Base-by-base conservation (phyloP, 2,113 vertebrate species). In the Lepus europaeus region DNA sequence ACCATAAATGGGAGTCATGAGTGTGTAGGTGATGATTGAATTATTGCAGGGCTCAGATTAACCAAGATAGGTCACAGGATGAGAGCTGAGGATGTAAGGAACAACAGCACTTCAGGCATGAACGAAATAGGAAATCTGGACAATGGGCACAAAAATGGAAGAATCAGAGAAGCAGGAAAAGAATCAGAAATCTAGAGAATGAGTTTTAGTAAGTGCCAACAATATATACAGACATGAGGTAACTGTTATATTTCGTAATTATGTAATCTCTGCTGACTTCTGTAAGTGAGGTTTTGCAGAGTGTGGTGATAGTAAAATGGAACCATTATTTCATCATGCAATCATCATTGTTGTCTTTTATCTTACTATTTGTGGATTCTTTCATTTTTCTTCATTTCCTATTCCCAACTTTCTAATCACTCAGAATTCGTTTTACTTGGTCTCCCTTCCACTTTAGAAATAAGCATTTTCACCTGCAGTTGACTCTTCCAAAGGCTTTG, bases 301-400 rank as follows among this genome's bases (percentile, higher is more conserved):
- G 45, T 69, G 5, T 10, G 6, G 4, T 61, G 31, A 29, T 5
- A 33, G 69, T 3, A 31, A 45, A 39, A 59, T 53, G 14, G 39
- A 79, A 31, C 53, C 66, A 27, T 56, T n/a, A 14, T 11, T 73
- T 25, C n/a, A 17, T 77, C 45, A 14, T 10, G 27, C 27, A 94
- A 2, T 19, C 61, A 3, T 9, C 9, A 39, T 8, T 29, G 22
- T 3, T n/a, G 23, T 0, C 59, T 87, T 39, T n/a, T 7, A 1
- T 31, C 64, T 59, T 33, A 31, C 51, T 64, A 11, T 64, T 61
- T 13, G 7, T 36, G 5, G 61, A 8, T 17, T n/a, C 23, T 1
- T 2, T 12, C 17, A 76, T 64, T 22, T 4, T 11, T 78, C 7
- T 64, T 25, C 31, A 23, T 72, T 45, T 68, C 36, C 53, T 64